Evolutionary conservation across 1,140 invertebrate species (phyloP), one percentile per base, ranked within the genome.

Genomic region (Dendroctonus valens): DNA sequence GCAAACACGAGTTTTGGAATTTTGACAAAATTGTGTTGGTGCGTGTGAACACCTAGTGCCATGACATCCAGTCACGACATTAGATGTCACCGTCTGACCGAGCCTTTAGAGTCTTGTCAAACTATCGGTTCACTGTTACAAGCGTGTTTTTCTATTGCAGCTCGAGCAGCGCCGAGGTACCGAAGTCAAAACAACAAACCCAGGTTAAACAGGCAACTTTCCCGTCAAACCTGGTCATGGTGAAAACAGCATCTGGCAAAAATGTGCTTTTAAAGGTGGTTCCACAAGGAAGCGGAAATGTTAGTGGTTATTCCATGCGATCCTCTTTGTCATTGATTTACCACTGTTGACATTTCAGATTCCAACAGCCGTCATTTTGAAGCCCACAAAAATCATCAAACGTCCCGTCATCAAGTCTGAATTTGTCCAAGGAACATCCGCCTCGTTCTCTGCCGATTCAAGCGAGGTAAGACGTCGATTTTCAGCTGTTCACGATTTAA

Each of bases 221-320:
- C 46, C 62, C 71, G 39, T 73, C 76, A 0, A 78, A 74, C 69
- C 70, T 78, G 61, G 74, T 78, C 42, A 70, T 78, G 70, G 76
- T 78, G 2, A 78, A 77, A 68, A 78, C 75, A 9, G 72, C 76
- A 12, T 77, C 75, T 15, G 76, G 76, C 2, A 78, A 78, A 67
- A 78, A 78, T 65, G 75, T 78, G 14, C 71, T 78, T n/a, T 53
- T 78, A 8, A 77, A 78, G 68, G 76, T 78, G 39, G 70, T 78
- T 48, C 75, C 76, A 14, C 76, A 78, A 65, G 69, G 68, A 42
- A 72, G 66, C 40, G 66, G 62, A 67, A 63, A 63, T 57, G 66
- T 68, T 41, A 64, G 60, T 67, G 5, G 8, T 46, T 46, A 46
- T 46, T 46, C 11, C 11, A 48, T 48, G 14, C 46, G 14, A 8